Percentiles rank a stretch among this genome's conserved stretches.
These are phyloP conservation scores for Seladonia tumulorum DNA, from an alignment of 2,888 invertebrate species.

Conservation along the genomic window DNA sequence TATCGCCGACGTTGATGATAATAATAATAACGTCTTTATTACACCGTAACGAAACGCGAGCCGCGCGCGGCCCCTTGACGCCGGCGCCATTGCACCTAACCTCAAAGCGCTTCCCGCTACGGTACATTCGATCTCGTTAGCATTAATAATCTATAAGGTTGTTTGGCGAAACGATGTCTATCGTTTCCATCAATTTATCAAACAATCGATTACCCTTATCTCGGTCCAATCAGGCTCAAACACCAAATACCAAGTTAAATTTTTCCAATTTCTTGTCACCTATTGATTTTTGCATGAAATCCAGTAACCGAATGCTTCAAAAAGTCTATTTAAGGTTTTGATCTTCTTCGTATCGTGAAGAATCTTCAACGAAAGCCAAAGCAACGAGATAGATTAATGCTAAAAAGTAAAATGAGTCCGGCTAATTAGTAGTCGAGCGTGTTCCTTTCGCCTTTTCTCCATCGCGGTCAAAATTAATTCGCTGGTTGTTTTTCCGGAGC, in stretches of 20 bases:
- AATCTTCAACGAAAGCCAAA: neutral
- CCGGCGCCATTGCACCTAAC: neutral
- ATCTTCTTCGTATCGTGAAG: no score
- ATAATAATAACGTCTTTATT: constrained; percentile 11
- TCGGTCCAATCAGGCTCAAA: neutral
- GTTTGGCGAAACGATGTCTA: neutral
- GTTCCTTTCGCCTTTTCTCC: neutral
- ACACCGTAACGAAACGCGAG: neutral
- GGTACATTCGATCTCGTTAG: neutral
- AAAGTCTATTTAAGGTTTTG: neutral
- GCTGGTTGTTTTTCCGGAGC: neutral
- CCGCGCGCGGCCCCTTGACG: neutral
- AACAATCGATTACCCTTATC: neutral
- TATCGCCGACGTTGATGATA: constrained; percentile 3
- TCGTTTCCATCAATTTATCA: neutral
- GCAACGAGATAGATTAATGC: neutral
- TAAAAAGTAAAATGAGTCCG: neutral
- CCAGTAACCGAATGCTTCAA: neutral
- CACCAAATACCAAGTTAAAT: neutral
- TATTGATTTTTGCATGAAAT: neutral
- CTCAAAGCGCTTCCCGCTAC: neutral
- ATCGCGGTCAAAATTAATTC: neutral
- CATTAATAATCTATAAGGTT: neutral
- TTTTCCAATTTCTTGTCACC: neutral
- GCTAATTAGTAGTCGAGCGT: neutral